Conservation (phyloP, 64 coral and sea anemone species). For the Porites lutea region DNA sequence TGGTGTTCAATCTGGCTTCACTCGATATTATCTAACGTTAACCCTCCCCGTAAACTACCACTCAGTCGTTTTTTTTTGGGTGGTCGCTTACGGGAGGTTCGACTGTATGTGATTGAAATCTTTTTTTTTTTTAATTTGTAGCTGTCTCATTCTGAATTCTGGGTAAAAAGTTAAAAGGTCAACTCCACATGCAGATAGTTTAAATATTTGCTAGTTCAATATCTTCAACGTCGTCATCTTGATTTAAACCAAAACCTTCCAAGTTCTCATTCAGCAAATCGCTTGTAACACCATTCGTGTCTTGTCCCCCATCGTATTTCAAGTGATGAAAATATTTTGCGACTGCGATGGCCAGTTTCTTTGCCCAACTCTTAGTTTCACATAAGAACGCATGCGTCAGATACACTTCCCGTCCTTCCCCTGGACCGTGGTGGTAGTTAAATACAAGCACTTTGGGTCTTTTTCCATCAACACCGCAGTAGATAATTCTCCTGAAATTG, state of each 20-base stretch:
- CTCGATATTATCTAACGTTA: too few species aligned
- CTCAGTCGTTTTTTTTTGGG: too few species aligned
- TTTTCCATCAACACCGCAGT: slow-evolving; percentile 71
- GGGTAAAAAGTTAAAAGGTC: too few species aligned
- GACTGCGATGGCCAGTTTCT: slow-evolving; percentile 62
- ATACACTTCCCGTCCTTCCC: slow-evolving; percentile 51
- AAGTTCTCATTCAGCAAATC: neutral
- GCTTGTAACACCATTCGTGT: neutral
- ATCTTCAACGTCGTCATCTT: neutral
- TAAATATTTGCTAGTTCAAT: neutral
- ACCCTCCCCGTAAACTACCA: too few species aligned
- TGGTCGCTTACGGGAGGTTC: too few species aligned
- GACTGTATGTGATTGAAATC: too few species aligned
- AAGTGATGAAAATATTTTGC: slow-evolving; percentile 51
- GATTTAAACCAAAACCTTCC: neutral
- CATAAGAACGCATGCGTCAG: slow-evolving; percentile 73
- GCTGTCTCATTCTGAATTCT: too few species aligned
- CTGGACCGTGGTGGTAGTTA: slow-evolving; percentile 61
- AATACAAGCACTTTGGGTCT: slow-evolving; percentile 66
- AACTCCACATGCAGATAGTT: neutral
- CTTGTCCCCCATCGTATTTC: neutral
- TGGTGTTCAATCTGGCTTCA: too few species aligned
- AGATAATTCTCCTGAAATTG: slow-evolving; percentile 67
- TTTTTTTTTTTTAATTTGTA: too few species aligned
- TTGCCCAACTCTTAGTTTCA: slow-evolving; percentile 31